These are phyloP conservation scores for Fopius arisanus DNA, from an alignment of 1,140 invertebrate genomes.

Conservation along the genomic window DNA sequence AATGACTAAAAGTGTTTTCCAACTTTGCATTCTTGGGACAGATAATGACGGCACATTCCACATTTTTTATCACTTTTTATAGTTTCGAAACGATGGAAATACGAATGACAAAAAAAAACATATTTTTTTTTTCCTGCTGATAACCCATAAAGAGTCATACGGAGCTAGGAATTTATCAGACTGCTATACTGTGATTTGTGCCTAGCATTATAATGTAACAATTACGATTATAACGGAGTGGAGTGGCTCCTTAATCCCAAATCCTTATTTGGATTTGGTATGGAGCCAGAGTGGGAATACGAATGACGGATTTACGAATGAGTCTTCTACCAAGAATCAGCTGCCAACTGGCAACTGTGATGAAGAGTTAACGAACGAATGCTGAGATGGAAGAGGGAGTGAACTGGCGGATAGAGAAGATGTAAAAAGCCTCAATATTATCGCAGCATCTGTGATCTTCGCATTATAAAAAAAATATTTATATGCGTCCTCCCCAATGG, in stretches of 20 bases:
- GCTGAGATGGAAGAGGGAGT: not conserved
- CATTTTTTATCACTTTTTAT: too few species aligned
- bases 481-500: too few species aligned
- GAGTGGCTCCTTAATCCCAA: slow-evolving; percentile 18
- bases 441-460: slow-evolving; percentile 9
- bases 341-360: slow-evolving; percentile 29
- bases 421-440: slow-evolving; percentile 11
- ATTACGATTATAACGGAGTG: slow-evolving; percentile 21
- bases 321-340: not conserved
- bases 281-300: not conserved
- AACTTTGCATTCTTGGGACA: too few species aligned
- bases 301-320: slow-evolving; percentile 29
- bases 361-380: slow-evolving; percentile 29
- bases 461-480: too few species aligned
- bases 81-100: too few species aligned
- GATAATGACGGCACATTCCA: too few species aligned
- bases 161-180: not conserved
- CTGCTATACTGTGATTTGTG: not conserved
- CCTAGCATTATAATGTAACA: slow-evolving; percentile 17
- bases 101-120: too few species aligned
- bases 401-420: not conserved
- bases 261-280: slow-evolving; percentile 31
- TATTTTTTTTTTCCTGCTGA: not conserved
- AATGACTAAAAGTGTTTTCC: too few species aligned
- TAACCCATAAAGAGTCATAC: not conserved